Conservation (phyloP, 2,113 vertebrate genomes). For the Paracanthobrama guichenoti region DNA sequence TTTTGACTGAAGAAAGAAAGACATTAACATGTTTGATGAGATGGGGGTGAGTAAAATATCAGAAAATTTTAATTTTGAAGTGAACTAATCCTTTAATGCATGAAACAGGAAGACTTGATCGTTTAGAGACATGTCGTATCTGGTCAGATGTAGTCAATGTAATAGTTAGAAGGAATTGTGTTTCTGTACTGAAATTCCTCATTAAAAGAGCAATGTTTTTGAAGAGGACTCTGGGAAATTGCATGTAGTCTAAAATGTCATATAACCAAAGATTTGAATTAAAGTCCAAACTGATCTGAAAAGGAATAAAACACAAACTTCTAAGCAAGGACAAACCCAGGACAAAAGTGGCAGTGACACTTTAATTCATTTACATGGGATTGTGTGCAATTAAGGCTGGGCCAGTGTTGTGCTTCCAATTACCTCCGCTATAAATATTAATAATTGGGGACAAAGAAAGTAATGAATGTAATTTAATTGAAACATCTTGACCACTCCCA, state of each 20-base stretch:
- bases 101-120: not conserved
- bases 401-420: constrained; percentile 50
- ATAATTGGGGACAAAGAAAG: constrained; percentile 59
- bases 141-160: not conserved
- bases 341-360: constrained; percentile 20
- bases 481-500: constrained; percentile 56
- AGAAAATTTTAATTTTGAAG: too few relatives aligned
- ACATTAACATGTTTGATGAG: too few relatives aligned
- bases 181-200: constrained; percentile 11
- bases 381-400: constrained; percentile 48
- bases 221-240: constrained; percentile 13
- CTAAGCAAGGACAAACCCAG: not conserved
- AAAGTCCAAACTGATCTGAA: constrained; percentile 47
- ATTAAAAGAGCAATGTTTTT: not conserved
- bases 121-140: not conserved
- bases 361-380: constrained; percentile 24
- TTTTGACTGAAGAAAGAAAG: too few relatives aligned
- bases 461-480: constrained; percentile 54
- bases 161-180: not conserved
- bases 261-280: constrained; percentile 3
- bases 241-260: constrained; percentile 3
- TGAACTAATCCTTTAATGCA: not conserved
- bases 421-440: constrained; percentile 60
- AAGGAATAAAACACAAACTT: constrained; percentile 45
- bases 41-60: too few relatives aligned